Evolutionary conservation across 2,113 vertebrate genomes (phyloP).

Genomic region (Epinephelus moara): DNA sequence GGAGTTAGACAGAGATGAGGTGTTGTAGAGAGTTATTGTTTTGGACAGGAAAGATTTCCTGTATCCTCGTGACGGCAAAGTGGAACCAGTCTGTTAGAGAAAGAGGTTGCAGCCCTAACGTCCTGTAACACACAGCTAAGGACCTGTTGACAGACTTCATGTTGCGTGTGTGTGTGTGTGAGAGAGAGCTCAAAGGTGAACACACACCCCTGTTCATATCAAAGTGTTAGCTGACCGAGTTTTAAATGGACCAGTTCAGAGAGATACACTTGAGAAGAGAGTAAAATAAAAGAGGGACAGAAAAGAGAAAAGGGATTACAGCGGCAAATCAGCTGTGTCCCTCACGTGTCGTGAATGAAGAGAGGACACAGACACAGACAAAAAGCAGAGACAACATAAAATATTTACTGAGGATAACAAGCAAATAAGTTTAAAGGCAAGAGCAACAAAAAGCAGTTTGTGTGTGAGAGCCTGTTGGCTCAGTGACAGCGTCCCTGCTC

Average conservation of each 20-base stretch:
- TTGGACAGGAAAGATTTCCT: too few species aligned
- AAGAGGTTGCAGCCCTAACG: too few species aligned
- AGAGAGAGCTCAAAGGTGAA: too few species aligned
- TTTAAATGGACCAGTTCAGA: too few species aligned
- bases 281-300: background rate
- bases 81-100: too few species aligned
- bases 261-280: background rate
- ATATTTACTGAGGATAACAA: constrained; percentile 58
- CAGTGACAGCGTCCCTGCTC: constrained; percentile 58
- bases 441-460: constrained; percentile 63
- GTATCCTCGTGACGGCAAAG: too few species aligned
- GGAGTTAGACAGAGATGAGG: too few species aligned
- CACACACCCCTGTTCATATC: too few species aligned
- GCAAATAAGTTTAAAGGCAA: constrained; percentile 58
- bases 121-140: too few species aligned
- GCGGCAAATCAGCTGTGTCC: background rate
- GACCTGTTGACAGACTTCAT: background rate
- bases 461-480: constrained; percentile 69
- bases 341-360: background rate
- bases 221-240: too few species aligned
- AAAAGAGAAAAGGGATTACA: background rate
- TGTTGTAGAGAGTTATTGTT: too few species aligned
- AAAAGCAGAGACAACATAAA: constrained; percentile 20
- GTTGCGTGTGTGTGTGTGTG: background rate
- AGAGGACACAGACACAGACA: constrained; percentile 1